Evolutionary conservation across 1,140 invertebrate species (phyloP), one percentile per base, ranked within the genome.

Genomic region (silkworm (Bombyx mori)): DNA sequence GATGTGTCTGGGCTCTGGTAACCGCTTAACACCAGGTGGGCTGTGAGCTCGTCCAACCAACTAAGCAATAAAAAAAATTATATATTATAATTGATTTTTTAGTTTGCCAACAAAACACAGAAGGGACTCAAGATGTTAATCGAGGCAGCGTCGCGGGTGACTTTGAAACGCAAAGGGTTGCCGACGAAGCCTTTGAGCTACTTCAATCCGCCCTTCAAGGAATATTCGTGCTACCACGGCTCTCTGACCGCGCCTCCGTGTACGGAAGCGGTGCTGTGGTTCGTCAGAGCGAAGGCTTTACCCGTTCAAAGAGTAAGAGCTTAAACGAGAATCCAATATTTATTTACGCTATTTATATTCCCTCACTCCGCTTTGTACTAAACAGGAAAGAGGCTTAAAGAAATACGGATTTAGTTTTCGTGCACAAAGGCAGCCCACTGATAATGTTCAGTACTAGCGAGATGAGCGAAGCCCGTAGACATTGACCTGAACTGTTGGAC

Each of bases 221-320:
- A 73, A 9, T 80, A 85, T 26, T 78, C 57, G 0, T 61, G 60
- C 22, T 85, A 85, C 44, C 78, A 82, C 2, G 82, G 82, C 0
- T 85, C 81, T 4, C 51, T 85, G 53, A 73, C 79, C 1, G 18
- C 48, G 1, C 81, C 81, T 42, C 81, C 81, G 2, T 84, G 81
- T 44, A 74, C 71, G 0, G 75, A 82, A 49, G 56, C 77, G 42
- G 76, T 84, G 0, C 42, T 77, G 10, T 84, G 81, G 81, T 45
- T 84, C 3, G 49, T 84, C 4, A 68, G 78, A 53, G 75, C 62
- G 9, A 70, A 60, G 48, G 52, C 65, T 10, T 46, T 82, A 18
- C 54, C 66, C 43, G 60, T 84, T 2, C 67, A 59, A 10, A 71
- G 75, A 61, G 81, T 84, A 64, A 71, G 65, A 44, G 42, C 47